phyloP scores from a whole-genome alignment of 1,140 invertebrate species.

The Octopus bimaculoides region DNA sequence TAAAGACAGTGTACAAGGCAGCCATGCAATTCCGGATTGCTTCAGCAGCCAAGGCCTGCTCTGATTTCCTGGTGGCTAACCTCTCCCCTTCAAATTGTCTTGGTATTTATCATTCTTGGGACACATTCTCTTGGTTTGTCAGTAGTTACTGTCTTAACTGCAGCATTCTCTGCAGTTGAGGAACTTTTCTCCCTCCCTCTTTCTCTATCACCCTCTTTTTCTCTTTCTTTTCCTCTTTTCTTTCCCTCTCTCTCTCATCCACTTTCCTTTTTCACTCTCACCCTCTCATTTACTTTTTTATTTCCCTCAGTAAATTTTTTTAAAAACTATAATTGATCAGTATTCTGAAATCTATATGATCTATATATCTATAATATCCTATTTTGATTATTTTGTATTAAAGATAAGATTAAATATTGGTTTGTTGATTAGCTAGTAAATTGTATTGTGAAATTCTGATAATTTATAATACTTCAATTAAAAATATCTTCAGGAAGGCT shows the following conservation, averaged over 20 bases:
- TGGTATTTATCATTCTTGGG: conserved; percentile 40
- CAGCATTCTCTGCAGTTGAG: too few species aligned
- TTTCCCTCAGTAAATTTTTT: neutral
- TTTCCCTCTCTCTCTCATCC: neutral
- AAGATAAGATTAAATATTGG: too few species aligned
- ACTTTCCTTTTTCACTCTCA: neutral
- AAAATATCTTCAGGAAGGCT: too few species aligned
- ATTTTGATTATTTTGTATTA: too few species aligned
- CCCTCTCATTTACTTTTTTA: neutral
- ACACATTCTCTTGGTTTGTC: conserved; percentile 1
- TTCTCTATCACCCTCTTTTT: neutral
- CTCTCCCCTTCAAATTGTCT: conserved; percentile 71
- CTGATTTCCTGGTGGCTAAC: conserved; percentile 68
- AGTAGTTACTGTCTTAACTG: neutral
- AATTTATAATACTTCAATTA: too few species aligned
- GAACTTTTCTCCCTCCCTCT: neutral
- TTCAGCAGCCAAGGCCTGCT: conserved; percentile 69
- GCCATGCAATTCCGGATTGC: conserved; percentile 74
- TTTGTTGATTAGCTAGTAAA: too few species aligned
- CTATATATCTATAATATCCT: too few species aligned
- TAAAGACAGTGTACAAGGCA: conserved; percentile 73
- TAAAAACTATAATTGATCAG: too few species aligned
- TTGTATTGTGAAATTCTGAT: too few species aligned
- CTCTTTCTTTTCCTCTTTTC: neutral
- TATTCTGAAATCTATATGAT: too few species aligned